A percentile compares a stretch with the other conserved stretches of the same genome.
Conservation (phyloP, 2,888 invertebrate species). For the Tineola bisselliella region DNA sequence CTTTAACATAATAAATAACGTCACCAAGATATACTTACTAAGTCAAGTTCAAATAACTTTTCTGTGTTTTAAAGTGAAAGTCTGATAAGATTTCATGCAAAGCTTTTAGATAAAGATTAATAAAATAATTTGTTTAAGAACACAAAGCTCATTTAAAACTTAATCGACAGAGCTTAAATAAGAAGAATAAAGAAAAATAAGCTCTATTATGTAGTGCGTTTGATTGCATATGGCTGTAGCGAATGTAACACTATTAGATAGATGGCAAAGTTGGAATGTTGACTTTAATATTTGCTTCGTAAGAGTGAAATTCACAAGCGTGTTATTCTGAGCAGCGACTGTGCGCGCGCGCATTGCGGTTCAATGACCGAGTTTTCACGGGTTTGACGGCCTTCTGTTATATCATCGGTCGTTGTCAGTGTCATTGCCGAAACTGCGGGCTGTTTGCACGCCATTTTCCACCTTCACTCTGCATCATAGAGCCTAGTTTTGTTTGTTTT, state of each 20-base stretch:
- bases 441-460: conserved; percentile 40
- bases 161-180: background rate
- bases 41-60: conserved; percentile 10
- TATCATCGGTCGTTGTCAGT: conserved; percentile 66
- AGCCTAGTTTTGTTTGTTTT: conserved; percentile 31
- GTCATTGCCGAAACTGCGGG: conserved; percentile 63
- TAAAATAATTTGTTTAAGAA: background rate
- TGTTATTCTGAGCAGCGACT: conserved; percentile 1
- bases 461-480: conserved; percentile 34
- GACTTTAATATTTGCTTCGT: conserved; percentile 38
- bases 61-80: conserved; percentile 6
- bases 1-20: conserved; percentile 4
- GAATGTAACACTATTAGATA: background rate
- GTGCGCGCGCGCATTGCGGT: conserved; percentile 40
- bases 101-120: background rate
- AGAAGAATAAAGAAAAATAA: background rate
- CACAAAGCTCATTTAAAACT: background rate
- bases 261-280: background rate
- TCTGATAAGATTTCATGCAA: conserved; percentile 3
- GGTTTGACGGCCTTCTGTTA: conserved; percentile 67
- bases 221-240: conserved; percentile 5
- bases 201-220: background rate
- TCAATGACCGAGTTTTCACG: conserved; percentile 69
- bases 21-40: background rate
- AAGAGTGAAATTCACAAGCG: conserved; percentile 48